Evolutionary conservation across 2,113 vertebrate species (phyloP).

Genomic region (Xenopus tropicalis): DNA sequence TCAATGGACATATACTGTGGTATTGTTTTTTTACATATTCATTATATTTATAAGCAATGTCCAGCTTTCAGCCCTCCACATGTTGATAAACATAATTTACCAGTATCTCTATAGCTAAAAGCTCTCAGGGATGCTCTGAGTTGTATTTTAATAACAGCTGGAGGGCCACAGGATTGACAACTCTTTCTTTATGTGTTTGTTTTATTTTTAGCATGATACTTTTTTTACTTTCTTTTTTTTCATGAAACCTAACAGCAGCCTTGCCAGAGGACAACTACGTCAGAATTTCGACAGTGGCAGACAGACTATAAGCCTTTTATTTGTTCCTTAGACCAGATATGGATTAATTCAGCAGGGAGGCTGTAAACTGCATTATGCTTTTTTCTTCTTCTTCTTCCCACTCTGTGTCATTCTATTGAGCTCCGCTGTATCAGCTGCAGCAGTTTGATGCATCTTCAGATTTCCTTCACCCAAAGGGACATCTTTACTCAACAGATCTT

Average conservation of each 20-base stretch:
- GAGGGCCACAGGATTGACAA: too few species aligned
- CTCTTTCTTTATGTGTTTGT: background rate
- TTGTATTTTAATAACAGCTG: too few species aligned
- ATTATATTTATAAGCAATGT: too few species aligned
- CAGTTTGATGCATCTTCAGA: background rate
- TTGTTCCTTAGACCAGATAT: background rate
- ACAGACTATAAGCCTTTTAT: slow-evolving; percentile 6
- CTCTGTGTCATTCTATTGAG: slow-evolving; percentile 5
- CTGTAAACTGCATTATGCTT: slow-evolving; percentile 6
- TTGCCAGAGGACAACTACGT: background rate
- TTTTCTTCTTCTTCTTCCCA: slow-evolving; percentile 20
- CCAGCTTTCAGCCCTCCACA: too few species aligned
- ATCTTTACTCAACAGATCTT: slow-evolving; percentile 4
- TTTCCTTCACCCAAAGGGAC: slow-evolving; percentile 10
- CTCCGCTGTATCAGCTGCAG: slow-evolving; percentile 3
- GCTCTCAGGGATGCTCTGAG: too few species aligned
- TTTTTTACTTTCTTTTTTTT: background rate
- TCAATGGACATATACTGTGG: too few species aligned
- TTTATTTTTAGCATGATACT: background rate
- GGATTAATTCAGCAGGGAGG: slow-evolving; percentile 47
- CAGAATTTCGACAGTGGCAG: slow-evolving; percentile 7
- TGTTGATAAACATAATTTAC: too few species aligned
- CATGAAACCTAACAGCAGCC: background rate
- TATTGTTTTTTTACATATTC: too few species aligned
- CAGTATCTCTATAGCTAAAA: too few species aligned